Evolutionary conservation across 2,113 vertebrate genomes (phyloP), one percentile per base, ranked within the genome.

Genomic region (Scartelaos histophorus): DNA sequence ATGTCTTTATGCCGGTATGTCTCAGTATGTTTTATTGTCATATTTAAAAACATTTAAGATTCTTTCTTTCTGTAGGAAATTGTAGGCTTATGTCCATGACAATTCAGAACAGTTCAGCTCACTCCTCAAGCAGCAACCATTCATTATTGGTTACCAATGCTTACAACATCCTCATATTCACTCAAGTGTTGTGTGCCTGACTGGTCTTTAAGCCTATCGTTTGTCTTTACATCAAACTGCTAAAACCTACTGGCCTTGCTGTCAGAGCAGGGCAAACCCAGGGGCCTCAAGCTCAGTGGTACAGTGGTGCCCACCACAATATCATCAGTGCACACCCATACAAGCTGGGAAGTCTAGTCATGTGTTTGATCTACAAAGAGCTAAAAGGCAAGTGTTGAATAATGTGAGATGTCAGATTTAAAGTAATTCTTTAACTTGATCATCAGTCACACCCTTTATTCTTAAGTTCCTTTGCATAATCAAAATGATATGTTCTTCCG

Each of bases 131-230:
- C 60, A 47, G 62, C 19, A 49, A 35, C 85, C 82, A 81, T 75
- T 86, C 78, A 82, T 16, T 74, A 24, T 74, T 77, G 81, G 73
- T 64, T 3, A 49, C 11, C 11, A 24, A 22, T 57, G 54, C 67
- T 69, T 61, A 72, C 21, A 0, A 47, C 6, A 1, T 35, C 69
- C 64, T 76, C 66, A 15, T 71, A 71, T 69, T 79, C 66, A 80
- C 60, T 70, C 13, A 74, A 81, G 76, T 68, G 86, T 80, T 82
- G 83, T 38, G 47, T 83, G 78, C 35, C n/a, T 70, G 78, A 73
- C 51, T n/a, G 51, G 51, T 87, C 78, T 78, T 78, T 87, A 89
- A 83, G 78, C 53, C 24, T 54, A 87, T 89, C 88, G 82, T 88
- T 85, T 88, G 76, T 72, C 79, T 86, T 82, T 46, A 0, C 75